phyloP scores from a whole-genome alignment of 2,888 invertebrate genomes.

The Crocallis elinguaria region DNA sequence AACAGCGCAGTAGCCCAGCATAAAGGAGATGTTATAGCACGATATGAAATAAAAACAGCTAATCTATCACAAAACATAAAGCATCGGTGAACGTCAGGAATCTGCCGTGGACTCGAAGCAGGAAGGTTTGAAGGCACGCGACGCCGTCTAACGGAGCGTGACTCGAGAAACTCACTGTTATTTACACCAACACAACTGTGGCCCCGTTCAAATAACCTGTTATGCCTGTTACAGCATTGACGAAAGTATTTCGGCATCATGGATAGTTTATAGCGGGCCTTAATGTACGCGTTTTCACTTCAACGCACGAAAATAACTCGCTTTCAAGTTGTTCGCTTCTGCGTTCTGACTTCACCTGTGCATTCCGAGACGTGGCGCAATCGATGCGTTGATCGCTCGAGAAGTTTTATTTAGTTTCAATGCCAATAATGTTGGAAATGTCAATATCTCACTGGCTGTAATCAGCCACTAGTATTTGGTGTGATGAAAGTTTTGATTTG shows the following conservation, averaged over 20 bases:
- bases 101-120: slow-evolving; percentile 64
- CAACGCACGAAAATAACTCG: slow-evolving; percentile 34
- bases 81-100: slow-evolving; percentile 50
- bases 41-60: not conserved
- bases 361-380: slow-evolving; percentile 32
- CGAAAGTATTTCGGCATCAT: slow-evolving; percentile 65
- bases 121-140: slow-evolving; percentile 76
- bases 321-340: slow-evolving; percentile 32
- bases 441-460: too few species aligned
- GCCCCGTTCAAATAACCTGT: slow-evolving; percentile 69
- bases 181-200: slow-evolving; percentile 64
- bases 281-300: slow-evolving; percentile 43
- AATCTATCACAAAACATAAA: slow-evolving; percentile 32
- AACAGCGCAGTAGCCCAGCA: too few species aligned
- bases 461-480: slow-evolving; percentile 7
- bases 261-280: slow-evolving; percentile 31
- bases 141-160: slow-evolving; percentile 77
- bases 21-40: too few species aligned
- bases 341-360: slow-evolving; percentile 34
- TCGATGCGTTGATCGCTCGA: slow-evolving; percentile 19
- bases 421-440: slow-evolving; percentile 23
- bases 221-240: slow-evolving; percentile 71
- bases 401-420: slow-evolving; percentile 29
- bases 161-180: slow-evolving; percentile 82
- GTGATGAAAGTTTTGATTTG: slow-evolving; percentile 1